Evolutionary conservation across 2,888 invertebrate species (phyloP).

Genomic region (Lycophotia porphyrea): DNA sequence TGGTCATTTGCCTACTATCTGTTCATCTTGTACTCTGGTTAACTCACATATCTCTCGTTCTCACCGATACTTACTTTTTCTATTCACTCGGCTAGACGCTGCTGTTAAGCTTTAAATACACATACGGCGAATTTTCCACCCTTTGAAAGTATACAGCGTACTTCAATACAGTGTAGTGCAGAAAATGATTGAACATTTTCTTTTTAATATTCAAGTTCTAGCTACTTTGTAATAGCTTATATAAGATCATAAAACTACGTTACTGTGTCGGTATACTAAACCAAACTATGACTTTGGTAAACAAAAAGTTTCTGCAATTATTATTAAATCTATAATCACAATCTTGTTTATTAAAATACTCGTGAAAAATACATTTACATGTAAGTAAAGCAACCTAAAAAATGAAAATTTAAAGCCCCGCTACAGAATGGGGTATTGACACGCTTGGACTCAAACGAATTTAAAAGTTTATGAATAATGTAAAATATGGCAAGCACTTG

Average conservation of each 20-base stretch:
- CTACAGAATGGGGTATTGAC: conserved; percentile 54
- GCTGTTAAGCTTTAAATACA: conserved; percentile 70
- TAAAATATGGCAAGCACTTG: conserved; percentile 54
- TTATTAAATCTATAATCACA: conserved; percentile 17
- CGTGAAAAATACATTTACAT: conserved; percentile 40
- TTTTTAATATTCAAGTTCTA: neutral
- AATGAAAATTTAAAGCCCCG: conserved; percentile 39
- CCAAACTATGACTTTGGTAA: neutral
- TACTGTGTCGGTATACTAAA: neutral
- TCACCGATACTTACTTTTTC: conserved; percentile 62
- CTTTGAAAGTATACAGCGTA: conserved; percentile 65
- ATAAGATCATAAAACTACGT: neutral
- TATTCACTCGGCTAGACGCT: conserved; percentile 69
- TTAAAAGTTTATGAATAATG: conserved; percentile 63
- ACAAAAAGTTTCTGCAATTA: neutral
- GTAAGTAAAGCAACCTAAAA: conserved; percentile 39
- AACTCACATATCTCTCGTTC: conserved; percentile 4
- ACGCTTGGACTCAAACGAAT: conserved; percentile 61
- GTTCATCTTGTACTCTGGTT: neutral
- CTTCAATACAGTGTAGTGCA: conserved; percentile 62
- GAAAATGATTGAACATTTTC: conserved; percentile 35
- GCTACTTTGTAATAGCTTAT: neutral
- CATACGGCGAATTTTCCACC: conserved; percentile 69
- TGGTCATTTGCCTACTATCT: neutral
- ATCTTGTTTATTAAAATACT: conserved; percentile 39